Evolutionary conservation across 2,888 invertebrate genomes (phyloP).

Genomic region (Nemotelus pantherinus): DNA sequence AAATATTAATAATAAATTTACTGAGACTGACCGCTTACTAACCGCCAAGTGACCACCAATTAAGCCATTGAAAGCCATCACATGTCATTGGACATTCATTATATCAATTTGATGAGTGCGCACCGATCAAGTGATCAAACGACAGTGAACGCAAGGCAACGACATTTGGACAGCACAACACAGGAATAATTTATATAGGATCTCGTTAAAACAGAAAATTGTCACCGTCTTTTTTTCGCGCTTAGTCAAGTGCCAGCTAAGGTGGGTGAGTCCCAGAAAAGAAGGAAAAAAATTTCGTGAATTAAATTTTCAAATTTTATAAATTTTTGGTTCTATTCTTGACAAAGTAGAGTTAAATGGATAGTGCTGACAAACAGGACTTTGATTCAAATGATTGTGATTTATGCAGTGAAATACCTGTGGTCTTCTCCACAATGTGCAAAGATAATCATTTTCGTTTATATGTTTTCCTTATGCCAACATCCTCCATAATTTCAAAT

Average conservation of each 20-base stretch:
- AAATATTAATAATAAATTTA: no score
- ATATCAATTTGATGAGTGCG: slow-evolving; percentile 23
- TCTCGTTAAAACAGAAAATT: slow-evolving; percentile 41
- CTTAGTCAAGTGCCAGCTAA: background rate
- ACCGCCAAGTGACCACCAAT: slow-evolving; percentile 29
- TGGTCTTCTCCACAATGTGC: no score
- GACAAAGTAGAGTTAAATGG: no score
- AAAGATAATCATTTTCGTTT: no score
- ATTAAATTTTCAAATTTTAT: no score
- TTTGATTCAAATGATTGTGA: no score
- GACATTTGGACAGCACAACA: background rate
- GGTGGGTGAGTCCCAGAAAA: background rate
- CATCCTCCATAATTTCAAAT: no score
- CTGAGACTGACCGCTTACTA: background rate
- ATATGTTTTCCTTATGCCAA: no score
- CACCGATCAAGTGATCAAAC: background rate
- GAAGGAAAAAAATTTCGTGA: background rate
- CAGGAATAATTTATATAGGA: slow-evolving; percentile 1
- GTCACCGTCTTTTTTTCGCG: background rate
- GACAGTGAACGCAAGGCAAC: background rate
- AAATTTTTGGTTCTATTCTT: no score
- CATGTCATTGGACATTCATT: slow-evolving; percentile 27
- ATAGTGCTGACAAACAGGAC: no score
- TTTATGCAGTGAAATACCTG: no score
- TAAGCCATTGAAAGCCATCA: slow-evolving; percentile 34